Percentiles rank a stretch among this genome's conserved stretches.
phyloP scores from a whole-genome alignment of 1,140 invertebrate genomes.

The Drosophila quadrilineata region DNA sequence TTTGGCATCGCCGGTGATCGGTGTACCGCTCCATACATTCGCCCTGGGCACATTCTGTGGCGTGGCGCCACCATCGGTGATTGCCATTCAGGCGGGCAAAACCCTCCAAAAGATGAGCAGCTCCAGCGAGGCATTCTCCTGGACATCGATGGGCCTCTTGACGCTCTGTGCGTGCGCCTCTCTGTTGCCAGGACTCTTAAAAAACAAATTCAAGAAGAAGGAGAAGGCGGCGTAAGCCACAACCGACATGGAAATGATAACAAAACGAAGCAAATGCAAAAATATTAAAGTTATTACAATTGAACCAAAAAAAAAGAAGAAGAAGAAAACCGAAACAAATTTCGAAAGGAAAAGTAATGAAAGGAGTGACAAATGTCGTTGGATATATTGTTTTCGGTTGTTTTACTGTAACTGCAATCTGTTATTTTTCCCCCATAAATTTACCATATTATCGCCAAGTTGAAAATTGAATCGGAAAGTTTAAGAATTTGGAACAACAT shows the following conservation, averaged over 20 bases:
- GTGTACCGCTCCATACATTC: constrained; percentile 96
- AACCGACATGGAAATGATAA: background rate
- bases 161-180: constrained; percentile 91
- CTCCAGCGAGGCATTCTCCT: constrained; percentile 94
- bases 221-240: constrained; percentile 83
- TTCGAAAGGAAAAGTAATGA: constrained; percentile 11
- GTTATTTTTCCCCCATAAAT: no score
- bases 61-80: constrained; percentile 98
- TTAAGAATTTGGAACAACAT: no score
- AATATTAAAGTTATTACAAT: background rate
- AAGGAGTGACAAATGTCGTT: background rate
- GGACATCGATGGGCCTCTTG: constrained; percentile 91
- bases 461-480: no score
- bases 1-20: constrained; percentile 96
- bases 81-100: constrained; percentile 98
- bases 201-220: constrained; percentile 90
- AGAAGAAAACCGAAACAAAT: background rate
- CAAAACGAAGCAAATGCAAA: no score
- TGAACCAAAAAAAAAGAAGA: background rate
- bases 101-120: constrained; percentile 96
- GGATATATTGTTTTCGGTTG: constrained; percentile 5
- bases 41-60: constrained; percentile 96
- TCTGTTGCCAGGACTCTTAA: constrained; percentile 95
- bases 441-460: no score
- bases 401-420: no score